Conservation (phyloP, 2,113 vertebrate genomes). For the Ceuthmochares aereus region DNA sequence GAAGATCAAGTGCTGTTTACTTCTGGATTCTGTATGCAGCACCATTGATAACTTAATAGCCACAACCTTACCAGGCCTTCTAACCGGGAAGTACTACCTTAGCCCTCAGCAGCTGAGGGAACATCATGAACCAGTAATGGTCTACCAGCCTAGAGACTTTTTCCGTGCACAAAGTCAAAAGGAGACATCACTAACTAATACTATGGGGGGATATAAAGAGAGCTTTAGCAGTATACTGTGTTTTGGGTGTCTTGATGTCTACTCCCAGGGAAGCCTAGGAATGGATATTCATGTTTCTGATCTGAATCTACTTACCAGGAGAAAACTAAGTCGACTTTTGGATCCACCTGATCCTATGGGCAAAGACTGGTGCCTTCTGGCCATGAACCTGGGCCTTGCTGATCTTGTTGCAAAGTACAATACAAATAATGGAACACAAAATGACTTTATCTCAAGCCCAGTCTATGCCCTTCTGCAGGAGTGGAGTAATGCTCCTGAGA, state of each 20-base stretch:
- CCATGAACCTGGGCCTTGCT: slow-evolving; percentile 95
- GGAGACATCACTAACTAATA: slow-evolving; percentile 91
- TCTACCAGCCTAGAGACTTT: slow-evolving; percentile 98
- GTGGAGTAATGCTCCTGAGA: slow-evolving; percentile 86
- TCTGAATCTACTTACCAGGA: slow-evolving; percentile 86
- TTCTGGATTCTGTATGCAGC: slow-evolving; percentile 92
- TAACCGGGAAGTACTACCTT: slow-evolving; percentile 93
- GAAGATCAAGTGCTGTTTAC: slow-evolving; percentile 89
- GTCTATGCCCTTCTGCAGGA: slow-evolving; percentile 89
- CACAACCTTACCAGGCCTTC: slow-evolving; percentile 90
- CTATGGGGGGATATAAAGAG: slow-evolving; percentile 96
- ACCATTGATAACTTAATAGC: slow-evolving; percentile 92
- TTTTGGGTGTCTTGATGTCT: slow-evolving; percentile 92
- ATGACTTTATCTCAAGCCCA: slow-evolving; percentile 84
- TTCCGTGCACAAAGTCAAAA: slow-evolving; percentile 89
- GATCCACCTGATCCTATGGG: slow-evolving; percentile 96
- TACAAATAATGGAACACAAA: slow-evolving; percentile 77
- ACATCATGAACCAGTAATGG: slow-evolving; percentile 93
- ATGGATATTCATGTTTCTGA: slow-evolving; percentile 89
- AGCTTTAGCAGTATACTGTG: slow-evolving; percentile 94
- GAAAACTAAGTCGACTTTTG: slow-evolving; percentile 92
- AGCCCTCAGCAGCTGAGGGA: slow-evolving; percentile 97
- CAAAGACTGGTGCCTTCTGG: slow-evolving; percentile 98
- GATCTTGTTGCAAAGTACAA: slow-evolving; percentile 94
- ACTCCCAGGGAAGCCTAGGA: slow-evolving; percentile 89